Evolutionary conservation across 92 coral and sea anemone species (phyloP).

Genomic region (Metridium senile): DNA sequence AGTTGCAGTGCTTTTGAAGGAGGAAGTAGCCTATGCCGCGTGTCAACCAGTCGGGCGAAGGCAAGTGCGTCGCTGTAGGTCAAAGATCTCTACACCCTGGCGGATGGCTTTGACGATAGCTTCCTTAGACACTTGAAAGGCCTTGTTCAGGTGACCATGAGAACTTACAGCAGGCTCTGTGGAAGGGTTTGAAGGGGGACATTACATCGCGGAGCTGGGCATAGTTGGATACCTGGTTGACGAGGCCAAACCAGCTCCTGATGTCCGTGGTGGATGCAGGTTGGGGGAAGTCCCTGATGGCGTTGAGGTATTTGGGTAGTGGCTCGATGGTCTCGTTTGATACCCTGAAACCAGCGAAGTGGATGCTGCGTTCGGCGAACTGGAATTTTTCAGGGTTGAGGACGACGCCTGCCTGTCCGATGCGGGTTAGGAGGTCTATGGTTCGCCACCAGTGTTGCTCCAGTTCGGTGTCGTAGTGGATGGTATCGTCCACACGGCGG

Average conservation of each 20-base stretch:
- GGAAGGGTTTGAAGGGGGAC: conserved; percentile 60
- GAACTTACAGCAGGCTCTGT: conserved; percentile 49
- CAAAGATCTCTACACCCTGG: conserved; percentile 50
- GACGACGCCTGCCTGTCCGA: conserved; percentile 81
- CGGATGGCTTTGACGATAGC: conserved; percentile 56
- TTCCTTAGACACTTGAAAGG: conserved; percentile 49
- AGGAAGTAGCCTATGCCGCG: conserved; percentile 58
- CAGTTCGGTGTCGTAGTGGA: conserved; percentile 66
- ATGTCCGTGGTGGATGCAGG: conserved; percentile 69
- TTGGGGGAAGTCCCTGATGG: conserved; percentile 71
- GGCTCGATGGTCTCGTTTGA: conserved; percentile 67
- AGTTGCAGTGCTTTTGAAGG: conserved; percentile 70
- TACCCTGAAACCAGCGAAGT: conserved; percentile 66
- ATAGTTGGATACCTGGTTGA: conserved; percentile 59
- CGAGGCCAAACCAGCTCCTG: conserved; percentile 77
- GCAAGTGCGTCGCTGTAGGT: conserved; percentile 49
- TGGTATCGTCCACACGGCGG: conserved; percentile 77
- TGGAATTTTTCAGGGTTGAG: conserved; percentile 68
- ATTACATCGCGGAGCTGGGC: conserved; percentile 47
- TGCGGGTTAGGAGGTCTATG: conserved; percentile 70
- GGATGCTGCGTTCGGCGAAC: conserved; percentile 51
- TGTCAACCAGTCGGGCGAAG: conserved; percentile 53
- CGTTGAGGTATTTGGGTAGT: conserved; percentile 66
- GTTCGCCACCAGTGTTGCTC: conserved; percentile 85
- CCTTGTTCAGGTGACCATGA: conserved; percentile 48